Conservation (phyloP, 2,888 invertebrate genomes). For the Andrena bucephala region DNA sequence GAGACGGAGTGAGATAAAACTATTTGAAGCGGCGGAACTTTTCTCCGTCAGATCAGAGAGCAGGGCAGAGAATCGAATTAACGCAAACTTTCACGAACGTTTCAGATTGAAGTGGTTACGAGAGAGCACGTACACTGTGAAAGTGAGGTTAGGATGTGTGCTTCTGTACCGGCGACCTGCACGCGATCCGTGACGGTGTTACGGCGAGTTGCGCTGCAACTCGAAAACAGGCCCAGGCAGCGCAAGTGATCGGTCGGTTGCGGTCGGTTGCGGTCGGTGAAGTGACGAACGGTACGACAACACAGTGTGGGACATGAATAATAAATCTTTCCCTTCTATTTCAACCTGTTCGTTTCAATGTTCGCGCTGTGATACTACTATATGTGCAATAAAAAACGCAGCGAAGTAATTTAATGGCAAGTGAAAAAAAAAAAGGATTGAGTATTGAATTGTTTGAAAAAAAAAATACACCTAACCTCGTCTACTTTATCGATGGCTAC, state of each 20-base stretch:
- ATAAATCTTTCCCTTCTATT: slow-evolving; percentile 59
- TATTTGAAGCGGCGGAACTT: slow-evolving; percentile 6
- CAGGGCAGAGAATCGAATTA: slow-evolving; percentile 17
- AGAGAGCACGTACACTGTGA: slow-evolving; percentile 39
- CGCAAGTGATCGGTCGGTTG: slow-evolving; percentile 20
- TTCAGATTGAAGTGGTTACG: slow-evolving; percentile 67
- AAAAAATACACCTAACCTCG: slow-evolving; percentile 61
- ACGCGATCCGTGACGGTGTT: slow-evolving; percentile 41
- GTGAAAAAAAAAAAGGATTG: slow-evolving; percentile 41
- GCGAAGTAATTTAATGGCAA: slow-evolving; percentile 42
- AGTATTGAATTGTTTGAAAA: slow-evolving; percentile 37
- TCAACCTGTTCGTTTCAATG: slow-evolving; percentile 59
- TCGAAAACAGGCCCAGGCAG: slow-evolving; percentile 23
- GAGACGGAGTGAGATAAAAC: background rate
- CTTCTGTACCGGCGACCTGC: slow-evolving; percentile 54
- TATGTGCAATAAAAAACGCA: slow-evolving; percentile 61
- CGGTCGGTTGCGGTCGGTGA: slow-evolving; percentile 20
- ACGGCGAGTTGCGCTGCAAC: slow-evolving; percentile 55
- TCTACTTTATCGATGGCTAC: slow-evolving; percentile 44
- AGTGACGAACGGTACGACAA: slow-evolving; percentile 35
- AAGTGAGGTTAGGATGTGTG: slow-evolving; percentile 66
- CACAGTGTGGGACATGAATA: slow-evolving; percentile 53
- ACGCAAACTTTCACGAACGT: slow-evolving; percentile 52
- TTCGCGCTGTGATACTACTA: slow-evolving; percentile 51
- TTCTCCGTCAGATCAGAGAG: background rate